Conservation (phyloP, 2,888 invertebrate genomes). For the Leucoma salicis region DNA sequence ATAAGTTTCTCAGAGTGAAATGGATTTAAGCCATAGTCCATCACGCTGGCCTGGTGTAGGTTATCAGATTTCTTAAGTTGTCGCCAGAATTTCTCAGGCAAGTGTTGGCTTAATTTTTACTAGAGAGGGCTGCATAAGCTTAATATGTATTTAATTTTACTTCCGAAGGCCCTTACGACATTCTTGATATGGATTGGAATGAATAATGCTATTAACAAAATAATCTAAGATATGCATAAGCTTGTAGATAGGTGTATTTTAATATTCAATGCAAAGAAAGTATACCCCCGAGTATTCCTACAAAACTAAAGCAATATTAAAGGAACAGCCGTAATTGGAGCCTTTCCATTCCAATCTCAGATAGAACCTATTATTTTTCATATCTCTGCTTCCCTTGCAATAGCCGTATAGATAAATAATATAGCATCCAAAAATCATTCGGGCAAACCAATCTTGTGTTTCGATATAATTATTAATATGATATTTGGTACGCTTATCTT, state of each 20-base stretch:
- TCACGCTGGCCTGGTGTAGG: too few relatives aligned
- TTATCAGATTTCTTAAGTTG: too few relatives aligned
- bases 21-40: too few relatives aligned
- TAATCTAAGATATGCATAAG: too few relatives aligned
- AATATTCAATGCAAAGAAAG: conserved; percentile 3
- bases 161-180: too few relatives aligned
- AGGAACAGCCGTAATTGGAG: conserved; percentile 18
- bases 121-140: too few relatives aligned
- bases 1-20: too few relatives aligned
- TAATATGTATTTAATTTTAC: too few relatives aligned
- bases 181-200: too few relatives aligned
- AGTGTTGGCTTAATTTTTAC: too few relatives aligned
- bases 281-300: conserved; percentile 3
- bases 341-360: conserved; percentile 22
- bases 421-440: conserved; percentile 16
- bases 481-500: conserved; percentile 3
- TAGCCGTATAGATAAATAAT: conserved; percentile 23
- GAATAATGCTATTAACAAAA: too few relatives aligned
- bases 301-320: conserved; percentile 18
- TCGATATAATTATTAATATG: conserved; percentile 6
- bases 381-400: conserved; percentile 21
- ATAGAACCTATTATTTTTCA: conserved; percentile 31
- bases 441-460: conserved; percentile 10
- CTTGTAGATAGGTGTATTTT: neutral
- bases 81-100: too few relatives aligned